phyloP scores from a whole-genome alignment of 2,113 vertebrate species.

The Callospermophilus lateralis region DNA sequence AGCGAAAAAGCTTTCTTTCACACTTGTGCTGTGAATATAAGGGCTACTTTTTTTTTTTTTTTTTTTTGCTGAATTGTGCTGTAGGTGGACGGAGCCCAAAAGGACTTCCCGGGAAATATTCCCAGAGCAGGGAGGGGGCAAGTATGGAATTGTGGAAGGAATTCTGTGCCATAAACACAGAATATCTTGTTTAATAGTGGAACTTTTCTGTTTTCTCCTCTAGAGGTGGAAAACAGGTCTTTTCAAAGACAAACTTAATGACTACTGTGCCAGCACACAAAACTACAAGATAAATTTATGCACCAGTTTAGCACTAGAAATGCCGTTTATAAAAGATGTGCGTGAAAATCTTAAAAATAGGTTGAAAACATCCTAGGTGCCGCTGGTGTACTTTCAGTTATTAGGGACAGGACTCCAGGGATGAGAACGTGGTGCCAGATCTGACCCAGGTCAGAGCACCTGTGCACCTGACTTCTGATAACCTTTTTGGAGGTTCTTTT shows the following conservation, averaged over 20 bases:
- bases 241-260: slow-evolving; percentile 58
- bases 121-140: slow-evolving; percentile 17
- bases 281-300: slow-evolving; percentile 52
- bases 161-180: slow-evolving; percentile 59
- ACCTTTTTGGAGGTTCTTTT: background rate
- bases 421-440: background rate
- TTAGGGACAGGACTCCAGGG: background rate
- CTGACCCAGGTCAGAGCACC: background rate
- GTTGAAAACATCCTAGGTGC: background rate
- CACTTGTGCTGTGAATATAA: background rate
- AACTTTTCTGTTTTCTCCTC: slow-evolving; percentile 35
- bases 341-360: slow-evolving; percentile 15
- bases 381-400: background rate
- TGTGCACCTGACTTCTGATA: background rate
- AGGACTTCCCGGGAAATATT: slow-evolving; percentile 54
- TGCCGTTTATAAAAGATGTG: slow-evolving; percentile 59
- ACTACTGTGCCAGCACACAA: background rate
- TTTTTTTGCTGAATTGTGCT: background rate
- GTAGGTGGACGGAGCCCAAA: slow-evolving; percentile 1
- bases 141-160: slow-evolving; percentile 29
- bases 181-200: slow-evolving; percentile 40
- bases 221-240: slow-evolving; percentile 42
- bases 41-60: background rate
- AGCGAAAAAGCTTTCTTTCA: background rate
- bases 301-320: slow-evolving; percentile 22